These are phyloP conservation scores for Decapterus maruadsi DNA, from an alignment of 2,797 vertebrate species.

Conservation along the genomic window DNA sequence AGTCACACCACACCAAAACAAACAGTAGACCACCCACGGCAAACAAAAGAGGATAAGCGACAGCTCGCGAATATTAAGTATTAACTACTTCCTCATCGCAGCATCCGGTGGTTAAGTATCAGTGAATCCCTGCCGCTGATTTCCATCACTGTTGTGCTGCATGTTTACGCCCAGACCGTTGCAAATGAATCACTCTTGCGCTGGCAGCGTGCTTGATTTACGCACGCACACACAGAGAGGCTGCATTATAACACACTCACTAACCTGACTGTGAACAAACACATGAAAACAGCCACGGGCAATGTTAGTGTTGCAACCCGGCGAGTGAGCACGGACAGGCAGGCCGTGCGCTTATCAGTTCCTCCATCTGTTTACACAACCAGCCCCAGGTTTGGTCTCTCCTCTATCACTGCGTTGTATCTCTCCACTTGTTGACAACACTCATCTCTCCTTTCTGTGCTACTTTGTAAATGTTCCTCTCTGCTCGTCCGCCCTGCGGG, in stretches of 20 bases:
- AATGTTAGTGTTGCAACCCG: conserved; percentile 22
- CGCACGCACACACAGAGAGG: conserved; percentile 31
- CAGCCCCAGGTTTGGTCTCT: conserved; percentile 53
- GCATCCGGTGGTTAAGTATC: conserved; percentile 45
- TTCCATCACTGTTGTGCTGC: conserved; percentile 15
- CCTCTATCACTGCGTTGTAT: conserved; percentile 68
- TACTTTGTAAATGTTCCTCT: conserved; percentile 66
- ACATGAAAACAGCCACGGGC: conserved; percentile 23
- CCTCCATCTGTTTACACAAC: conserved; percentile 77
- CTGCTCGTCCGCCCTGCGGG: conserved; percentile 44
- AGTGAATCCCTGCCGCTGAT: conserved; percentile 8
- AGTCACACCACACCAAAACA: conserved; percentile 81
- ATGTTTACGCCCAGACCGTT: neutral
- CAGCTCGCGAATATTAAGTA: conserved; percentile 48
- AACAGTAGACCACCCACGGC: conserved; percentile 80
- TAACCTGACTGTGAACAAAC: neutral
- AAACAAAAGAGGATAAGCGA: conserved; percentile 57
- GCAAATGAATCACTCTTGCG: conserved; percentile 30
- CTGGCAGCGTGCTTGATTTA: conserved; percentile 19
- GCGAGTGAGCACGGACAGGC: conserved; percentile 20
- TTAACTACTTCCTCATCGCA: conserved; percentile 68
- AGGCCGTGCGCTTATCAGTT: conserved; percentile 59
- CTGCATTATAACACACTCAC: conserved; percentile 35
- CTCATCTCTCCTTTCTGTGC: conserved; percentile 66
- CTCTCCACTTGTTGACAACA: conserved; percentile 72